Evolutionary conservation across 2,113 vertebrate genomes (phyloP).

Genomic region (Pristiophorus japonicus): DNA sequence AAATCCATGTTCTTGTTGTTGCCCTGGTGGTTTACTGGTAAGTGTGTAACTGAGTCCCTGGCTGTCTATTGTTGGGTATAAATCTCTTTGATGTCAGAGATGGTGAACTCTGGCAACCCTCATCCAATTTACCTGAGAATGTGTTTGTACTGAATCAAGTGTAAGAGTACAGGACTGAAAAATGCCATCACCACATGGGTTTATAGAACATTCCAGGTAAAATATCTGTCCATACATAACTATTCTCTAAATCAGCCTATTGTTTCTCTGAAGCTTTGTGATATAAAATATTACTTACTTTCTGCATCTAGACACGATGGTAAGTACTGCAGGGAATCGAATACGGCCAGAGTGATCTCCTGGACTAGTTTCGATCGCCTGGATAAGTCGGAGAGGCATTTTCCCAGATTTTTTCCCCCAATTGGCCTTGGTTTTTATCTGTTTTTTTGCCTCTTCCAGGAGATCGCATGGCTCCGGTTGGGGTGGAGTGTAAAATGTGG

Average conservation of each 20-base stretch:
- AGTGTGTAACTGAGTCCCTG: background rate
- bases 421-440: too few species aligned
- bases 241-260: background rate
- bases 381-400: too few species aligned
- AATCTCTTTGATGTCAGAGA: background rate
- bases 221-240: background rate
- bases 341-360: too few species aligned
- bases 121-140: background rate
- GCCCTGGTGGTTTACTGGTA: background rate
- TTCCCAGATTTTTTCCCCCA: too few species aligned
- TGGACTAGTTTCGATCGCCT: too few species aligned
- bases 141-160: background rate
- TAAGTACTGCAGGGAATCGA: too few species aligned
- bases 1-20: background rate
- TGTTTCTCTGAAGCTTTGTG: background rate
- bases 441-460: too few species aligned
- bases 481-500: too few species aligned
- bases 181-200: background rate
- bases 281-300: background rate
- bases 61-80: too few species aligned
- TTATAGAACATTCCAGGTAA: background rate
- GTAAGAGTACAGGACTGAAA: background rate
- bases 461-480: too few species aligned
- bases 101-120: background rate
- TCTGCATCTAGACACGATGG: too few species aligned